These are phyloP conservation scores for Acrocephalus arundinaceus DNA, from an alignment of 2,113 vertebrate species.

Conservation along the genomic window DNA sequence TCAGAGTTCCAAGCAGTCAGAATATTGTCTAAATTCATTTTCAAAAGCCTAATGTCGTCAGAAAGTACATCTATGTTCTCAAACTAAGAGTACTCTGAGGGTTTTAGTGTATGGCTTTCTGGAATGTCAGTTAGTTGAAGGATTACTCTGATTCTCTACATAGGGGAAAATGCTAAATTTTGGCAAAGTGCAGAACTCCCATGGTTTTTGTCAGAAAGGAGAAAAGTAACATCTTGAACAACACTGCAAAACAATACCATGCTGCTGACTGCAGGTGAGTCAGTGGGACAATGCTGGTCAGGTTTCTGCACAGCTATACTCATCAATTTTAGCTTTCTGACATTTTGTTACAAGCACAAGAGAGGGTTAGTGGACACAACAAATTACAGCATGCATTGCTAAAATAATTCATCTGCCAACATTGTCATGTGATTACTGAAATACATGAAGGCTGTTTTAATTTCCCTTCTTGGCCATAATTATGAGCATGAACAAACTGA, in stretches of 20 bases:
- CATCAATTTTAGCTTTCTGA: not conserved
- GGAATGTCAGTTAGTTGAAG: not conserved
- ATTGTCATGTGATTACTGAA: not conserved
- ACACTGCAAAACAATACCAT: not conserved
- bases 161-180: not conserved
- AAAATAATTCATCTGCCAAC: not conserved
- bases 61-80: not conserved
- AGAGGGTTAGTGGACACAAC: not conserved
- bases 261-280: not conserved
- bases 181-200: not conserved
- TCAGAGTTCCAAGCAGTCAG: not conserved
- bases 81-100: not conserved
- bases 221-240: not conserved
- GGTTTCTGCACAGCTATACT: not conserved
- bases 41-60: not conserved
- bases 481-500: not conserved
- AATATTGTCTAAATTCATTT: not conserved
- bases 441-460: not conserved
- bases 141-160: not conserved
- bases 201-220: not conserved
- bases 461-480: not conserved
- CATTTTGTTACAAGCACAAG: not conserved
- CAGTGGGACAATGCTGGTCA: not conserved
- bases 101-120: not conserved
- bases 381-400: not conserved